Evolutionary conservation across 2,888 invertebrate genomes (phyloP).

Genomic region (Phalangium opilio): DNA sequence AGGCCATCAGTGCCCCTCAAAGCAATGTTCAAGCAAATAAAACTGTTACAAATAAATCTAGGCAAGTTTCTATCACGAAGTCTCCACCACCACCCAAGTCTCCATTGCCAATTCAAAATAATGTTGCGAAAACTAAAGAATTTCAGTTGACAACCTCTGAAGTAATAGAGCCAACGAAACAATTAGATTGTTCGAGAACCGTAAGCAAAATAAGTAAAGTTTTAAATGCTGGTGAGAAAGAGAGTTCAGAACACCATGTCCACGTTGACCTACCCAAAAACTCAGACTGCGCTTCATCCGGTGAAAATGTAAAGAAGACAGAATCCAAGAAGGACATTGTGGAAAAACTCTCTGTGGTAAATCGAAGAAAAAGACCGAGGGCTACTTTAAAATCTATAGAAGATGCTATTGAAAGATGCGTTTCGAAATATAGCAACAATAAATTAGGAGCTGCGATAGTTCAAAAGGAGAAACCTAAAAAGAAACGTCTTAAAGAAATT

Average conservation of each 20-base stretch:
- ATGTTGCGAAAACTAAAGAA: background rate
- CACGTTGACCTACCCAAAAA: too few species aligned
- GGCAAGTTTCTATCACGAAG: too few species aligned
- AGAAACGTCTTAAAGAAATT: background rate
- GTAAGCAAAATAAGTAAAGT: too few species aligned
- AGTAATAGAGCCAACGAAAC: too few species aligned
- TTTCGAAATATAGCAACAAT: slow-evolving; percentile 10
- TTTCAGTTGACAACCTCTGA: too few species aligned
- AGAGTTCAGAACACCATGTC: slow-evolving; percentile 1
- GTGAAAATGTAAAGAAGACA: background rate
- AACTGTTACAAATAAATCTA: too few species aligned
- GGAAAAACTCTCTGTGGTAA: background rate
- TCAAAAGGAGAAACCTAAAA: background rate
- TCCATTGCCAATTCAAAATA: background rate
- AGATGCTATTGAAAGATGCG: slow-evolving; percentile 19
- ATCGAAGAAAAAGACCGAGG: background rate
- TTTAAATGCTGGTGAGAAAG: too few species aligned
- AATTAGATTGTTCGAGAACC: too few species aligned
- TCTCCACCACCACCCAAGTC: too few species aligned
- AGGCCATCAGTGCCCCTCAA: too few species aligned
- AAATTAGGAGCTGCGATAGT: background rate
- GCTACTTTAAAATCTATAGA: slow-evolving; percentile 12
- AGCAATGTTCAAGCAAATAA: too few species aligned
- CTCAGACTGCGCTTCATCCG: background rate
- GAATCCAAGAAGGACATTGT: background rate